phyloP scores from a whole-genome alignment of 2,888 invertebrate species.

The Tridacna crocea region DNA sequence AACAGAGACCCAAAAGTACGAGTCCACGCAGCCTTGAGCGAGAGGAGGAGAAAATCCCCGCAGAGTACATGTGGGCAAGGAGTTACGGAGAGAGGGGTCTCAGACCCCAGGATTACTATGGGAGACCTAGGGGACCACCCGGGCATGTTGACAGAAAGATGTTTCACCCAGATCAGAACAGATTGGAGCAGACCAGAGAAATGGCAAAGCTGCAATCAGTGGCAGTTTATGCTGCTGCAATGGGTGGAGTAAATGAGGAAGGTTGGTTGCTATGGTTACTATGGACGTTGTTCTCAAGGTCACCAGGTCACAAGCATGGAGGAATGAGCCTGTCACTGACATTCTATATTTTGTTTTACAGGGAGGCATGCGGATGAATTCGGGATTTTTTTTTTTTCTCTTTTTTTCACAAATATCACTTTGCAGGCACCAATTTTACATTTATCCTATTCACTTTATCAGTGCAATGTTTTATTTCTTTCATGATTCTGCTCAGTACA shows the following conservation, averaged over 20 bases:
- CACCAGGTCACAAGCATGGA: constrained; percentile 25
- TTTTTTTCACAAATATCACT: background rate
- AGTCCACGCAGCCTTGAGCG: constrained; percentile 31
- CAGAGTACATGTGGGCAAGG: constrained; percentile 51
- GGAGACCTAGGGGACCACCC: constrained; percentile 8
- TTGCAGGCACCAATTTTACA: too few species aligned
- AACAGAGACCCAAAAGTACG: constrained; percentile 36
- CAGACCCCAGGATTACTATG: constrained; percentile 13
- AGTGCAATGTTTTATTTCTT: too few species aligned
- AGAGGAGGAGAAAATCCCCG: constrained; percentile 39
- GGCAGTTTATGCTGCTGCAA: constrained; percentile 60
- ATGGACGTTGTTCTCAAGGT: constrained; percentile 18
- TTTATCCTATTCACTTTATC: too few species aligned
- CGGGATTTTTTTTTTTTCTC: background rate
- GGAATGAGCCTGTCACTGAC: constrained; percentile 18
- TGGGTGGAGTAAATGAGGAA: constrained; percentile 49
- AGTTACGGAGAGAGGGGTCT: constrained; percentile 35
- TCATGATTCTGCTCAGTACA: too few species aligned
- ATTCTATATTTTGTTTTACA: constrained; percentile 5
- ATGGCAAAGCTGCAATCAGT: constrained; percentile 57
- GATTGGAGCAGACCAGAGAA: constrained; percentile 40
- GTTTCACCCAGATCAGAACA: constrained; percentile 28
- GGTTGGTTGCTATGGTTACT: constrained; percentile 55
- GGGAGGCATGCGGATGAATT: constrained; percentile 1
- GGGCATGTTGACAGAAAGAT: constrained; percentile 29